Evolutionary conservation across 2,113 vertebrate species (phyloP).

Genomic region (Elephas maximus): DNA sequence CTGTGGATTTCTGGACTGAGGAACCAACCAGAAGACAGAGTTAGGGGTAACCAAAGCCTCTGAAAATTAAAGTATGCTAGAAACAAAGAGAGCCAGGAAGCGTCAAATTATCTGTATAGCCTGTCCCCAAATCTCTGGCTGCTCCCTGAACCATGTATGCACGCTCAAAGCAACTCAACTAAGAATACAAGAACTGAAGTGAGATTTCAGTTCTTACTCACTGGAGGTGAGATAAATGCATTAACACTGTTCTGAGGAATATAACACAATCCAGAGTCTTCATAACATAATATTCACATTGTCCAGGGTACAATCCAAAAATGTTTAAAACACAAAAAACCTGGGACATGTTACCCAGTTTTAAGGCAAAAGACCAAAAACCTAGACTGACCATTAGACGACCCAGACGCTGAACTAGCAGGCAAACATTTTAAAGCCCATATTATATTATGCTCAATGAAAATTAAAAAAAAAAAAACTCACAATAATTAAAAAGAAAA

Average conservation of each 20-base stretch:
- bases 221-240: neutral
- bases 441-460: neutral
- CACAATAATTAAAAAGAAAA: neutral
- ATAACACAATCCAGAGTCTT: neutral
- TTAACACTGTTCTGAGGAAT: neutral
- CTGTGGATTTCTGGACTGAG: neutral
- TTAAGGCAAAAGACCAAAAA: neutral
- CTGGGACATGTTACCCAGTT: neutral
- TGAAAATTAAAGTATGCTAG: neutral
- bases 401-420: neutral
- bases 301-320: neutral
- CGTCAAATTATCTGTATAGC: neutral
- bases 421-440: constrained; percentile 5
- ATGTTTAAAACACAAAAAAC: neutral
- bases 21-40: neutral
- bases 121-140: neutral
- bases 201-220: neutral
- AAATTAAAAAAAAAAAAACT: neutral
- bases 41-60: neutral
- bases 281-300: neutral
- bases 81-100: neutral
- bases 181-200: neutral
- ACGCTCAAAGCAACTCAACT: neutral
- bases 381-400: neutral
- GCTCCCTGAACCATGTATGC: neutral